These are phyloP conservation scores for Nephrotoma guestfalica DNA, from an alignment of 2,888 invertebrate genomes.

Conservation along the genomic window DNA sequence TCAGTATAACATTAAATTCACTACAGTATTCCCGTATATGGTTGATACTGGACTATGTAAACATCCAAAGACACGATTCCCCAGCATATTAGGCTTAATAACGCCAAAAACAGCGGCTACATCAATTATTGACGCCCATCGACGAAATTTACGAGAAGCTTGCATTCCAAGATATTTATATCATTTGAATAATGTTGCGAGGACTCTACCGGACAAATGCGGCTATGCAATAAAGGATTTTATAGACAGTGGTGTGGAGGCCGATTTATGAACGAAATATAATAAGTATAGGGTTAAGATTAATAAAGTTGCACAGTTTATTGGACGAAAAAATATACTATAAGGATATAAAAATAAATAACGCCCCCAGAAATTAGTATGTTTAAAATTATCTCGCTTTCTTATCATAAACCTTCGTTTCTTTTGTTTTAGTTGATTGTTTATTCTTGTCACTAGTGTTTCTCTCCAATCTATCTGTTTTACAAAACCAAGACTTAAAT, in stretches of 20 bases:
- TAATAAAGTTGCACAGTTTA: not conserved
- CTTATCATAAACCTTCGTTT: not conserved
- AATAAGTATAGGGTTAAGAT: not conserved
- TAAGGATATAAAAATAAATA: not conserved
- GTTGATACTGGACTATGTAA: conserved; percentile 76
- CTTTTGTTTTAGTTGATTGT: not conserved
- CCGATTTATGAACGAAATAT: conserved; percentile 25
- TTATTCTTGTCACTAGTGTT: not conserved
- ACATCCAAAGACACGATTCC: conserved; percentile 58
- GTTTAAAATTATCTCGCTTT: not conserved
- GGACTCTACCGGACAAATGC: conserved; percentile 41
- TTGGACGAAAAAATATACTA: not conserved
- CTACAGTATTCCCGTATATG: conserved; percentile 76
- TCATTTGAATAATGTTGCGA: conserved; percentile 36
- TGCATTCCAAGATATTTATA: conserved; percentile 49
- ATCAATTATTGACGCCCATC: conserved; percentile 51
- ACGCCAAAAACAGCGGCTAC: conserved; percentile 49
- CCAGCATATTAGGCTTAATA: conserved; percentile 47
- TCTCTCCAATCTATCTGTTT: not conserved
- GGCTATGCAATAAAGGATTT: conserved; percentile 44
- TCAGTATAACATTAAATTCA: conserved; percentile 49
- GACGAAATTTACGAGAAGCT: conserved; percentile 41
- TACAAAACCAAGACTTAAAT: not conserved
- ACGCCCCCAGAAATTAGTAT: not conserved
- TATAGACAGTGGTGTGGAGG: conserved; percentile 49